Evolutionary conservation across 2,888 invertebrate genomes (phyloP).

Genomic region (Oxystoma pomonae): DNA sequence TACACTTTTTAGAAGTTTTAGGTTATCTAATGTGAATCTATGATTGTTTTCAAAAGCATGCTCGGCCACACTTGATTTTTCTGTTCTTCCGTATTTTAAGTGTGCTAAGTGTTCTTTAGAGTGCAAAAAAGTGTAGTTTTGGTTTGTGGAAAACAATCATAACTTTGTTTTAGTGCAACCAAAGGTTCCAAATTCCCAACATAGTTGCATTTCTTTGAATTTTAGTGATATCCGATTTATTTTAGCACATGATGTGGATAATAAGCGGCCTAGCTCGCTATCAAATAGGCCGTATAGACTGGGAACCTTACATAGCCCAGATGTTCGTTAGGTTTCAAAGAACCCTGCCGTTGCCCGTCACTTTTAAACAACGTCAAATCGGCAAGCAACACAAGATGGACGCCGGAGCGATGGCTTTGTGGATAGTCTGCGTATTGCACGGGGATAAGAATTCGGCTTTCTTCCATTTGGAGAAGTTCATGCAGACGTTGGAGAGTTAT

Average conservation of each 20-base stretch:
- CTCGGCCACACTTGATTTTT: no score
- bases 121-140: no score
- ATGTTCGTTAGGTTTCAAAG: conserved; percentile 60
- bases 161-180: no score
- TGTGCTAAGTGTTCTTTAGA: no score
- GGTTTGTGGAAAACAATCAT: no score
- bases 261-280: conserved; percentile 68
- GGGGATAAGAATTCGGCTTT: conserved; percentile 62
- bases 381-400: conserved; percentile 52
- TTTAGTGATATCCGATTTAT: no score
- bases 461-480: conserved; percentile 71
- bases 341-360: conserved; percentile 74
- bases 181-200: no score
- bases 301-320: conserved; percentile 77
- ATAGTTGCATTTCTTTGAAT: no score
- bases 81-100: no score
- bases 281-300: conserved; percentile 81
- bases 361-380: conserved; percentile 62
- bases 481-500: conserved; percentile 81
- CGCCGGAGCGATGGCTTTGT: conserved; percentile 52
- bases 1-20: no score
- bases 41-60: no score
- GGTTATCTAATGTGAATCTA: no score
- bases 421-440: conserved; percentile 62
- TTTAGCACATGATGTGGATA: conserved; percentile 66